Evolutionary conservation across 2,113 vertebrate genomes (phyloP).

Genomic region (Eonycteris spelaea): DNA sequence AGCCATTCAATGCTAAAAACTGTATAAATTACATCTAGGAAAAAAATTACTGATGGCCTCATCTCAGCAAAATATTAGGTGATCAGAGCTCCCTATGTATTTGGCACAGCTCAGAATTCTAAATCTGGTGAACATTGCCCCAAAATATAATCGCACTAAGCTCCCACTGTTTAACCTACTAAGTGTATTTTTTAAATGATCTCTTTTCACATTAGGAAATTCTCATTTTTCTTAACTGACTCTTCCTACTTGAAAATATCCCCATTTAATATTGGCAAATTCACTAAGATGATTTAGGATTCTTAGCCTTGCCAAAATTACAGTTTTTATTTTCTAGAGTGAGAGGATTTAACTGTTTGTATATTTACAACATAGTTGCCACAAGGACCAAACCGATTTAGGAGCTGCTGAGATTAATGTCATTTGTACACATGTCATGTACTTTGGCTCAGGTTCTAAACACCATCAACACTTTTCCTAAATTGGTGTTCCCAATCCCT

Average conservation of each 20-base stretch:
- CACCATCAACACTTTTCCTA: neutral
- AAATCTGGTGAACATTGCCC: conserved; percentile 35
- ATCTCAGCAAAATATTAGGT: conserved; percentile 70
- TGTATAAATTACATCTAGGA: conserved; percentile 70
- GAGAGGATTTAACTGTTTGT: neutral
- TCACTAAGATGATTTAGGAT: conserved; percentile 50
- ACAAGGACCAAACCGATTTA: conserved; percentile 37
- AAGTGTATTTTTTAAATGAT: conserved; percentile 69
- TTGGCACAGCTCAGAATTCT: conserved; percentile 71
- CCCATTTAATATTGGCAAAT: conserved; percentile 68
- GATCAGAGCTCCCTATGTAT: conserved; percentile 64
- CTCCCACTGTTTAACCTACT: conserved; percentile 54
- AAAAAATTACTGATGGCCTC: conserved; percentile 72
- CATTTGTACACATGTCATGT: conserved; percentile 24
- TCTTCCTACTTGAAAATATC: conserved; percentile 44
- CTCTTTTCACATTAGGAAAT: conserved; percentile 75
- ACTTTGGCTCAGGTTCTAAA: conserved; percentile 47
- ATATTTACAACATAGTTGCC: conserved; percentile 20
- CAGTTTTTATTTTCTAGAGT: neutral
- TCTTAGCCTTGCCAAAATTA: conserved; percentile 60
- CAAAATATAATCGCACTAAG: conserved; percentile 63
- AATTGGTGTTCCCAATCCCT: conserved; percentile 46
- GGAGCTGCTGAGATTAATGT: conserved; percentile 47
- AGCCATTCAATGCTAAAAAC: conserved; percentile 73
- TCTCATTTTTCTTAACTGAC: conserved; percentile 69